These are phyloP conservation scores for Aulostomus chinensis DNA, from an alignment of 2,797 vertebrate species.

Conservation along the genomic window DNA sequence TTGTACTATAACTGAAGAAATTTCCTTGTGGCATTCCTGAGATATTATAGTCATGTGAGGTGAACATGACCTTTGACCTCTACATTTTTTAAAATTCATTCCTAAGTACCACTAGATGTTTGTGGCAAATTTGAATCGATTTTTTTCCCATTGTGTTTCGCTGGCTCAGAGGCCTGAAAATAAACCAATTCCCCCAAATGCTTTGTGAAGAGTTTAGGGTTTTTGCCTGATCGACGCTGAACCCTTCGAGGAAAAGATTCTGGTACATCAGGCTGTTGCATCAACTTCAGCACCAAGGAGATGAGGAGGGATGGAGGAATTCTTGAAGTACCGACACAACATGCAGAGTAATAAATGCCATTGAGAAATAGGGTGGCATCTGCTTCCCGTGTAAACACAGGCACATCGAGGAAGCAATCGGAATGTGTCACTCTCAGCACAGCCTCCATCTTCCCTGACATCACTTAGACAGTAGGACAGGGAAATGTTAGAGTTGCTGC, in stretches of 20 bases:
- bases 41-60: too few relatives aligned
- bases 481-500: neutral
- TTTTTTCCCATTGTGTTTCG: too few relatives aligned
- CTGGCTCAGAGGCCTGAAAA: too few relatives aligned
- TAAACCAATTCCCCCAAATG: too few relatives aligned
- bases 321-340: neutral
- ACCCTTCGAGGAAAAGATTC: too few relatives aligned
- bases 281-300: constrained; percentile 24
- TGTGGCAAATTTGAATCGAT: constrained; percentile 62
- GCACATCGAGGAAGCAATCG: constrained; percentile 71
- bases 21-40: too few relatives aligned
- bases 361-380: too few relatives aligned
- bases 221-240: constrained; percentile 78
- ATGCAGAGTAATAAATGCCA: neutral
- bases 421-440: constrained; percentile 69
- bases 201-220: constrained; percentile 85
- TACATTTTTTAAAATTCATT: too few relatives aligned
- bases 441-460: constrained; percentile 71
- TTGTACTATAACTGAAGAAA: too few relatives aligned
- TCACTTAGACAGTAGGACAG: constrained; percentile 50
- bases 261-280: constrained; percentile 5
- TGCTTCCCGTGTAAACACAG: constrained; percentile 39
- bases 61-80: too few relatives aligned
- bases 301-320: constrained; percentile 15
- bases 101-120: too few relatives aligned